Evolutionary conservation across 2,113 vertebrate genomes (phyloP), one percentile per base, ranked within the genome.

Genomic region (Halcyon senegalensis): DNA sequence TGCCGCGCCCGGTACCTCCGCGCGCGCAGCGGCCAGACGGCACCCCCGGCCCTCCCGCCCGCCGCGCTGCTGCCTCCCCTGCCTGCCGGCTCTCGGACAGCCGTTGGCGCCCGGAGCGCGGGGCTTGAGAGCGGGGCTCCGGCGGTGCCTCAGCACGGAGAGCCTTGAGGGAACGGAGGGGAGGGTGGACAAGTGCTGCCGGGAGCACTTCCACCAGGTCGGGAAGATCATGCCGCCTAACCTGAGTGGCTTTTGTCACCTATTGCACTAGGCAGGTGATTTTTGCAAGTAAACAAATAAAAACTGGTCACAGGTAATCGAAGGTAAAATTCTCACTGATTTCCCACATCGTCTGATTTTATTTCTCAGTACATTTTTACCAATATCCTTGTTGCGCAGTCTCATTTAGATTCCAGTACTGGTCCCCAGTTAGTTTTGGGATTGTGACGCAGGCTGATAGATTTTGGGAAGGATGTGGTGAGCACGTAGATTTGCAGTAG

Each of bases 161-260:
- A 37, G 39, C 35, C 27, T 7, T 7, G 6, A 3, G 18, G 30
- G 39, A 3, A 3, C 11, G 37, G 18, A 13, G 19, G 5, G 14
- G 11, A 41, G 37, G 9, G 19, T 3, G 37, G 58, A 3, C 10
- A 6, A 3, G 3, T 0, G 2, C 5, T n/a, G 6, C 4, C 8
- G 5, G 31, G 12, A 11, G n/a, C 13, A 2, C 44, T 8, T 16
- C 53, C 43, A 4, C 6, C 2, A 0, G 33, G 23, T 44, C 48
- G 16, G n/a, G 15, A 19, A 8, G 30, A 30, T 44, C 28, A 7
- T 15, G 16, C 17, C 11, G 33, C 9, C 9, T 10, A 3, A 6
- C 33, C 14, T 2, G 6, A 4, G 11, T 20, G 56, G 5, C 1
- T 20, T 56, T 48, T 16, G 8, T 44, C 31, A 14, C 27, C 5